A percentile compares a stretch with the other conserved stretches of the same genome.
Evolutionary conservation across 2,888 invertebrate species (phyloP).

Genomic region (Cosmorhoe ocellata): DNA sequence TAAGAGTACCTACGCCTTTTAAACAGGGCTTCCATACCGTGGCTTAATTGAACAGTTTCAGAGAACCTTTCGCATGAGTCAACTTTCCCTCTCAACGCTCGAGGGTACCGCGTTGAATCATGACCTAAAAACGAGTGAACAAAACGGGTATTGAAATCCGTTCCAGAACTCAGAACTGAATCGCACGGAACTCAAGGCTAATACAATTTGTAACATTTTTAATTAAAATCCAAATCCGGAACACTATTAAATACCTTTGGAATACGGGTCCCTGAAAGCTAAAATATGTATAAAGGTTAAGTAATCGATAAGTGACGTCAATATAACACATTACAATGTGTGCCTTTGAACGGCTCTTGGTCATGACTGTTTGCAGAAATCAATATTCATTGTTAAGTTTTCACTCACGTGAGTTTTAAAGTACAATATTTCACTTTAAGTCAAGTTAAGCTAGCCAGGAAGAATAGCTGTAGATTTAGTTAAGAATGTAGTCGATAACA

Average conservation of each 20-base stretch:
- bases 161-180: not conserved
- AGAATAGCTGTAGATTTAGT: too few species aligned
- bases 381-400: slow-evolving; percentile 11
- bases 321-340: not conserved
- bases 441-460: too few species aligned
- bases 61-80: slow-evolving; percentile 15
- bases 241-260: too few species aligned
- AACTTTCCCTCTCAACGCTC: slow-evolving; percentile 13
- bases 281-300: not conserved
- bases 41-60: slow-evolving; percentile 5
- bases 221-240: too few species aligned
- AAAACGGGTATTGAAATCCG: not conserved
- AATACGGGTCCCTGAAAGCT: too few species aligned
- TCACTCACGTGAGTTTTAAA: slow-evolving; percentile 2
- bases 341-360: slow-evolving; percentile 12
- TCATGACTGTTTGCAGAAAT: slow-evolving; percentile 14
- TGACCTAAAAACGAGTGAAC: slow-evolving; percentile 4
- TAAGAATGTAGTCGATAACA: too few species aligned
- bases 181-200: too few species aligned
- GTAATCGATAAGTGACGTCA: slow-evolving; percentile 10
- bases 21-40: slow-evolving; percentile 1
- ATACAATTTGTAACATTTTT: too few species aligned
- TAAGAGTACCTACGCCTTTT: not conserved
- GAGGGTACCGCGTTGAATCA: slow-evolving; percentile 13
- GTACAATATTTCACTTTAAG: not conserved